A percentile compares a stretch with the other conserved stretches of the same genome.
Conservation (phyloP, 2,797 vertebrate species). For the Petrocephalus schoutedeni region DNA sequence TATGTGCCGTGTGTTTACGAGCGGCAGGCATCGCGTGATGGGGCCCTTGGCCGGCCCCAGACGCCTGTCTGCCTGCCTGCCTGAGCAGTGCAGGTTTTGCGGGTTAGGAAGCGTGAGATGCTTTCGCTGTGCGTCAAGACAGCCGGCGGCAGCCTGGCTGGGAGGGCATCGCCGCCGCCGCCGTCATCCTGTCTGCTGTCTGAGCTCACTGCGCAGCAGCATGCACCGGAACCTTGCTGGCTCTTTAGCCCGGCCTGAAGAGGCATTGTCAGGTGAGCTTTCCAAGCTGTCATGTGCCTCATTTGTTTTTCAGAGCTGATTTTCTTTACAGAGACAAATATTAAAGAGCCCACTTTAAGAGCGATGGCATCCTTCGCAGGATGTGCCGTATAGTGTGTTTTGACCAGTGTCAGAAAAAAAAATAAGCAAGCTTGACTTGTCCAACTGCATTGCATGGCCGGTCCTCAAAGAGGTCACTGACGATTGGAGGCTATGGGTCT, state of each 20-base stretch:
- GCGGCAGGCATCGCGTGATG: constrained; percentile 87
- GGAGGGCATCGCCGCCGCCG: not conserved
- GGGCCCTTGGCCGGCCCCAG: constrained; percentile 58
- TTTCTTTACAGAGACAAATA: not conserved
- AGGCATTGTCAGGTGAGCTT: not conserved
- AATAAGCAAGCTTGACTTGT: constrained; percentile 63
- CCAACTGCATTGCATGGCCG: not conserved
- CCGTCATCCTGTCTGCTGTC: not conserved
- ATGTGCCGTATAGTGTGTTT: constrained; percentile 55
- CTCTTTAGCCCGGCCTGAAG: not conserved
- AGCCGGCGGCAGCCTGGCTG: constrained; percentile 40
- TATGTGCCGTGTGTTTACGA: constrained; percentile 99
- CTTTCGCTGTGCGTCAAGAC: constrained; percentile 59
- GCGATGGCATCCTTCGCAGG: constrained; percentile 49
- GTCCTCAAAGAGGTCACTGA: not conserved
- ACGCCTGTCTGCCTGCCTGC: not conserved
- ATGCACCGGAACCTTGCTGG: not conserved
- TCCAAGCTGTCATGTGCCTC: not conserved
- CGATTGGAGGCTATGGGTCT: not conserved
- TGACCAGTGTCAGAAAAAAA: constrained; percentile 70
- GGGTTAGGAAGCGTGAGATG: constrained; percentile 55
- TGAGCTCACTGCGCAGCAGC: not conserved
- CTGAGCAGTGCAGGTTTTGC: constrained; percentile 52
- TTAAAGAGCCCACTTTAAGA: constrained; percentile 52
- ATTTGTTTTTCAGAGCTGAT: not conserved